Conservation (phyloP, 2,113 vertebrate species). For the Scartelaos histophorus region DNA sequence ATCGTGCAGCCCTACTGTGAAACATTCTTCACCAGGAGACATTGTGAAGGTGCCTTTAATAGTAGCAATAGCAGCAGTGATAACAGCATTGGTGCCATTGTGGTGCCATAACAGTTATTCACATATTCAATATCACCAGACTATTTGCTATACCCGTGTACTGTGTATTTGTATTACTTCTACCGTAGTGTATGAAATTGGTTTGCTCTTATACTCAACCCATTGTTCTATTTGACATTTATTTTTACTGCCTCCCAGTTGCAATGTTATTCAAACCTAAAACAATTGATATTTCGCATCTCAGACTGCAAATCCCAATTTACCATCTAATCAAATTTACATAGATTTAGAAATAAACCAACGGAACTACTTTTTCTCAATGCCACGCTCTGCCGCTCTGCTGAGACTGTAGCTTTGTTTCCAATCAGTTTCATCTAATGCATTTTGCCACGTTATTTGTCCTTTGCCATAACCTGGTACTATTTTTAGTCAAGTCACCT, state of each 20-base stretch:
- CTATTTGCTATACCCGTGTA: background rate
- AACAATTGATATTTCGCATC: slow-evolving; percentile 3
- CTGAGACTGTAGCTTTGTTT: background rate
- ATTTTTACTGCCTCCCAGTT: slow-evolving; percentile 32
- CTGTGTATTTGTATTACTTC: background rate
- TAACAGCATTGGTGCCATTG: background rate
- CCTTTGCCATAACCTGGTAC: slow-evolving; percentile 5
- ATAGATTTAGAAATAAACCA: slow-evolving; percentile 30
- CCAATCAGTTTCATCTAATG: slow-evolving; percentile 7
- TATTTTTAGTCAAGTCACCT: slow-evolving; percentile 7
- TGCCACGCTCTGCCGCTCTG: slow-evolving; percentile 15
- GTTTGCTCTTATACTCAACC: background rate
- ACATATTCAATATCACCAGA: too few relatives aligned
- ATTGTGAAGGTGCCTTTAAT: too few relatives aligned
- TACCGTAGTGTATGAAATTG: background rate
- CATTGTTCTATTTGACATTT: slow-evolving; percentile 21
- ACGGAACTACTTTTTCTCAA: slow-evolving; percentile 19
- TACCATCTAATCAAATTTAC: slow-evolving; percentile 32
- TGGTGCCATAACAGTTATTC: background rate
- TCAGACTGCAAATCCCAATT: slow-evolving; percentile 22
- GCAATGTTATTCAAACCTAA: slow-evolving; percentile 34
- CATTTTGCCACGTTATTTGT: slow-evolving; percentile 7
- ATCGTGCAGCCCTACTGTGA: too few relatives aligned
- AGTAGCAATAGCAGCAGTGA: too few relatives aligned
- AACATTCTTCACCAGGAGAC: too few relatives aligned